phyloP scores from a whole-genome alignment of 2,113 vertebrate species.

The Paraplagusia blochii region DNA sequence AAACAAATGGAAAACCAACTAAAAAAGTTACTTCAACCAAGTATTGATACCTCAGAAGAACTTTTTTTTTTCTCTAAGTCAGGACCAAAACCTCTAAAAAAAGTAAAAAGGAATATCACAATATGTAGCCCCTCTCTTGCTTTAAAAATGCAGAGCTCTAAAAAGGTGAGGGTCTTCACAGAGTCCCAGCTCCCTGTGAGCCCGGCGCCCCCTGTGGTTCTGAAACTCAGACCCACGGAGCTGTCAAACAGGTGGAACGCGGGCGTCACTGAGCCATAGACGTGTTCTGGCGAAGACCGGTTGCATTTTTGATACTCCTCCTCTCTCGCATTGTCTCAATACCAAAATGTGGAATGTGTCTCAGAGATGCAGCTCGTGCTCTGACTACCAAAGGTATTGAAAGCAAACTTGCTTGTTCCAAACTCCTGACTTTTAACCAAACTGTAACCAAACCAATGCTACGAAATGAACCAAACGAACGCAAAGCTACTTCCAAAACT shows the following conservation, averaged over 20 bases:
- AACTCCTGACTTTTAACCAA: conserved; percentile 71
- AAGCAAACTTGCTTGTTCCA: conserved; percentile 62
- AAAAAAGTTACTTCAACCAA: conserved; percentile 76
- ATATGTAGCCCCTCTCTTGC: conserved; percentile 80
- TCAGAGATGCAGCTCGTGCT: conserved; percentile 69
- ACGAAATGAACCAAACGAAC: conserved; percentile 68
- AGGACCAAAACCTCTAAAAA: conserved; percentile 82
- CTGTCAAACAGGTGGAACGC: conserved; percentile 65
- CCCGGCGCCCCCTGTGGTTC: conserved; percentile 62
- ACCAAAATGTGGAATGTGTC: conserved; percentile 65
- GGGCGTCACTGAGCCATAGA: conserved; percentile 47
- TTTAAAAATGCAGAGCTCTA: conserved; percentile 72
- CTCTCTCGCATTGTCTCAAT: conserved; percentile 50
- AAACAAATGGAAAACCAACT: conserved; percentile 73
- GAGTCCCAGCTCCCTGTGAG: conserved; percentile 75
- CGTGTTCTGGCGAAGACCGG: conserved; percentile 46
- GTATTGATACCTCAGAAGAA: conserved; percentile 84
- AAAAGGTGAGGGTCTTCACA: conserved; percentile 73
- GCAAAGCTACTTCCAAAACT: conserved; percentile 72
- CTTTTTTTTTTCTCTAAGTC: conserved; percentile 78
- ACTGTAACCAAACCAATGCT: conserved; percentile 74
- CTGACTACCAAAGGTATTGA: conserved; percentile 73
- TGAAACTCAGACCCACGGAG: conserved; percentile 67
- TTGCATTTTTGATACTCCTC: conserved; percentile 60
- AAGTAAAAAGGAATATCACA: conserved; percentile 64